phyloP scores from a whole-genome alignment of 2,888 invertebrate genomes.

The Diarsia rubi region DNA sequence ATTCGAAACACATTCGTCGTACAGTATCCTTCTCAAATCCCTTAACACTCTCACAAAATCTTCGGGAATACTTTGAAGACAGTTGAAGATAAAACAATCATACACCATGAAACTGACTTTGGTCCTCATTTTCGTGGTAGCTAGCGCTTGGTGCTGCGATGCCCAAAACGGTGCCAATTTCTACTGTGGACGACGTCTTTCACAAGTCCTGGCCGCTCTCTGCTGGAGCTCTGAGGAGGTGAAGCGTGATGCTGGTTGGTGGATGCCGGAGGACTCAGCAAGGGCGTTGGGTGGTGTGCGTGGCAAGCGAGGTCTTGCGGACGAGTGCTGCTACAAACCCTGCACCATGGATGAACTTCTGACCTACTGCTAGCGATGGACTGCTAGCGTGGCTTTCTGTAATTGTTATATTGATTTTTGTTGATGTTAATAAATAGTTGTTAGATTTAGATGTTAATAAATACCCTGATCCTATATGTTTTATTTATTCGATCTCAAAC shows the following conservation, averaged over 20 bases:
- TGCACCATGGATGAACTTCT: constrained; percentile 68
- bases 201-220: constrained; percentile 38
- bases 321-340: constrained; percentile 71
- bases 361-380: constrained; percentile 59
- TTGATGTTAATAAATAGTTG: constrained; percentile 46
- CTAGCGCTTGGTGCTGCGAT: constrained; percentile 28
- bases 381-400: not conserved
- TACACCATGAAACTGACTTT: constrained; percentile 44
- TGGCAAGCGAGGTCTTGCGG: constrained; percentile 61
- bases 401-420: constrained; percentile 11
- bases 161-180: constrained; percentile 32
- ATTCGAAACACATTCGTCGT: constrained; percentile 41
- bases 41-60: not conserved
- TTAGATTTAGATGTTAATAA: too few relatives aligned
- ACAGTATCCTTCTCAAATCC: constrained; percentile 7
- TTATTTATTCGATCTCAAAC: too few relatives aligned
- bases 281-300: constrained; percentile 45
- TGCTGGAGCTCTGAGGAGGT: constrained; percentile 44
- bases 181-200: constrained; percentile 53
- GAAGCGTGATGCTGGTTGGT: constrained; percentile 51
- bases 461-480: constrained; percentile 3
- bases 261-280: constrained; percentile 22
- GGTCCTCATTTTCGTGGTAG: constrained; percentile 34
- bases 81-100: constrained; percentile 6
- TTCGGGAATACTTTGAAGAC: not conserved